Evolutionary conservation across 2,888 invertebrate genomes (phyloP), one percentile per base, ranked within the genome.

Genomic region (Theodoxus fluviatilis): DNA sequence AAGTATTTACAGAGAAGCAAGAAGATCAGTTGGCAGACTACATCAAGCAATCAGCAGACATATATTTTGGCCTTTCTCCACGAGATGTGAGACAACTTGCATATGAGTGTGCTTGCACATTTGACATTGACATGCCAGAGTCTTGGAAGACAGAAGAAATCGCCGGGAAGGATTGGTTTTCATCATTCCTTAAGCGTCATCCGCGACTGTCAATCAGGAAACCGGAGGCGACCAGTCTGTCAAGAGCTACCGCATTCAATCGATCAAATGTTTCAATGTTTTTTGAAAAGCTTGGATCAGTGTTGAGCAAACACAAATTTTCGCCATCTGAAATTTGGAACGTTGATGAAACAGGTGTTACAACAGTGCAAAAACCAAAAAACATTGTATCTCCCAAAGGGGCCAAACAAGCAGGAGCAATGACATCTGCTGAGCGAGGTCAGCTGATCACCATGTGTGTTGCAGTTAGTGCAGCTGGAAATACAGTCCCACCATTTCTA

Each of bases 231-330:
- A 73, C 73, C 3, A 70, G 70, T 43, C 22, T 78, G 9, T 59
- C 67, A n/a, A 55, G 75, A 31, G 75, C 74, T 52, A 73, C 75
- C 47, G 63, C 63, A 15, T 76, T 76, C 35, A 78, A 78, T 40
- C 47, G 59, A 18, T 31, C 31, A 1, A 73, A 74, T 67, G 74
- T 76, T 1, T 15, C 28, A 7, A 22, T 65, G 4, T 76, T 74
- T 37, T 76, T 69, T 49, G 43, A 55, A 7, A 75, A 75, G 22
- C 67, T 77, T 22, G 67, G 22, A 31, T 28, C 47, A n/a, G 74
- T 74, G 0, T 70, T 77, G 67, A 65, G 73, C 52, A 31, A 63
- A 47, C 28, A 77, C 47, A 49, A 71, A 4, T 65, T 73, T 47
- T 55, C 43, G 28, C 25, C 69, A 15, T 12, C 38, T 43, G 49